Evolutionary conservation across 2,888 invertebrate genomes (phyloP), one percentile per base, ranked within the genome.

Genomic region (Panzeria rudis): DNA sequence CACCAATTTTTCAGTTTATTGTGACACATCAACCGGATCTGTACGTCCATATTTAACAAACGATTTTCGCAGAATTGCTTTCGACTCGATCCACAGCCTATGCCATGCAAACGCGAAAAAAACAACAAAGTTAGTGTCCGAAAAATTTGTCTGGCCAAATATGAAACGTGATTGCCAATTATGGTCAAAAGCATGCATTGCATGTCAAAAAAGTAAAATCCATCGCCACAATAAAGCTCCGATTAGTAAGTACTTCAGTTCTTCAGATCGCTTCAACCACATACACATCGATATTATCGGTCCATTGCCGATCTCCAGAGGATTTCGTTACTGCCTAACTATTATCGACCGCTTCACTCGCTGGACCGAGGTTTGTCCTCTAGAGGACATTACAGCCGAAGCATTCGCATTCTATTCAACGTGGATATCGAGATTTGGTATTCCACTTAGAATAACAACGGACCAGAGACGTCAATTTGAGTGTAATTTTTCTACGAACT

Each of bases 401-500:
- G 11, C 9, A 15, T 59, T 32, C 15, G n/a, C 6, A 5, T 59
- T 29, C n/a, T 52, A 52, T 15, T 23, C 17, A 23, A 20, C 20
- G 11, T 52, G 50, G 50, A 20, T 52, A 5, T 8, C 50, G 11
- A 20, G 23, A 20, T 52, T 52, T 20, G 50, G 50, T 20, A 8
- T 52, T 9, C 56, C 29, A 29, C 5, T 52, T 4, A 56, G 56
- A 56, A 3, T 56, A 4, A 56, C 29, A 4, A 56, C 56, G 35
- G 38, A 62, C 38, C 35, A 61, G 17, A 38, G 32, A 7, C 38
- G 62, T 7, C 38, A 38, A 11, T 38, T 62, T 13, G 41, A 62
- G 3, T 38, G 41, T 2, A 59, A 44, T 15, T 47, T 66, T 44
- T 59, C n/a, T 32, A 32, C n/a, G 56, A 59, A n/a, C n/a, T 59